Conservation (phyloP, 2,113 vertebrate species). For the Peucedramus taeniatus region DNA sequence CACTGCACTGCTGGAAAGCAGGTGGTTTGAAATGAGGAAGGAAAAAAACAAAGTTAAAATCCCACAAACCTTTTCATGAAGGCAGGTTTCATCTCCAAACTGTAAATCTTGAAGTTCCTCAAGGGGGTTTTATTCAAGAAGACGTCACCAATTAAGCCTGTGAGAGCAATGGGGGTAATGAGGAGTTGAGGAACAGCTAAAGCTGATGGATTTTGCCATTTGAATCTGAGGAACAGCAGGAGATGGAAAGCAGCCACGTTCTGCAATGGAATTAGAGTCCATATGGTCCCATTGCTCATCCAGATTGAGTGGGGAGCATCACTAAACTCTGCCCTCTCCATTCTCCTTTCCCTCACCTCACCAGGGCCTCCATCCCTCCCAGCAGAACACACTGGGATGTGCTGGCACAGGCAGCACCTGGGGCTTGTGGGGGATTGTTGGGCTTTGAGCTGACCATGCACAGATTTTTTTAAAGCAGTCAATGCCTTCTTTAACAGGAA, state of each 20-base stretch:
- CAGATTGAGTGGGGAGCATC: neutral
- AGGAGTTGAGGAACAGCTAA: neutral
- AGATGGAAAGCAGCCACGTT: conserved; percentile 7
- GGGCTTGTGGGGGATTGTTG: neutral
- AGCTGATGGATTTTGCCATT: conserved; percentile 16
- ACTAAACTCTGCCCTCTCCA: neutral
- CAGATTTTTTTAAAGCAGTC: neutral
- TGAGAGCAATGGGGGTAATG: conserved; percentile 16
- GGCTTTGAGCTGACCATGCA: neutral
- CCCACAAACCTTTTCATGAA: conserved; percentile 74
- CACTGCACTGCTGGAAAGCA: neutral
- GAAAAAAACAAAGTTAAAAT: neutral
- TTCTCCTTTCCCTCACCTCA: neutral
- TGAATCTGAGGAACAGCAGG: neutral
- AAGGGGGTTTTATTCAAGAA: conserved; percentile 73
- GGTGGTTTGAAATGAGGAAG: neutral
- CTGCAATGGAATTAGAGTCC: conserved; percentile 6
- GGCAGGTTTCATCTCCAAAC: conserved; percentile 75
- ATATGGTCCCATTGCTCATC: conserved; percentile 6
- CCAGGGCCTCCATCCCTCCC: neutral
- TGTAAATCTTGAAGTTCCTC: conserved; percentile 80
- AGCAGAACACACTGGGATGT: neutral
- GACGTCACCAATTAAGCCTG: conserved; percentile 78
- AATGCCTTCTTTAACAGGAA: neutral
- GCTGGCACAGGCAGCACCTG: neutral